These are phyloP conservation scores for Cantharis rustica DNA, from an alignment of 2,888 invertebrate species.

Conservation along the genomic window DNA sequence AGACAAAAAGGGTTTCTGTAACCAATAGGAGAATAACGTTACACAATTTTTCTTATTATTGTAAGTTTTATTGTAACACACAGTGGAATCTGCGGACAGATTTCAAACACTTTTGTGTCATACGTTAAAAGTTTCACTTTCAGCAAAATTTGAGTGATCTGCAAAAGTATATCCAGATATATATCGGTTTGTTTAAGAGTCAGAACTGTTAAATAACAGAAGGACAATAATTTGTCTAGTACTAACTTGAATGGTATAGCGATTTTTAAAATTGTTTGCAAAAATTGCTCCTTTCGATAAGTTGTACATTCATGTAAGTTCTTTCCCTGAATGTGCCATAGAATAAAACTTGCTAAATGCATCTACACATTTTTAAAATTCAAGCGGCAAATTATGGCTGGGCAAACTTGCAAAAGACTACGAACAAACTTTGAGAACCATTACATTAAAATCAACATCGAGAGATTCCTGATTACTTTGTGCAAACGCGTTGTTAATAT, in stretches of 20 bases:
- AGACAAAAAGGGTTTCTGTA: too few relatives aligned
- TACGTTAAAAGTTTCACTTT: neutral
- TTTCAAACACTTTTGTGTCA: neutral
- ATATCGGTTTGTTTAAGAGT: neutral
- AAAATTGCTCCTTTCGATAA: neutral
- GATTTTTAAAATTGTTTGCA: neutral
- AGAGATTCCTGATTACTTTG: neutral
- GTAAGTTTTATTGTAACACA: neutral
- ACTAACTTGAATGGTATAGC: neutral
- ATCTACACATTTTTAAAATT: neutral
- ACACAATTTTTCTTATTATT: neutral
- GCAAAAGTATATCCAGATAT: neutral
- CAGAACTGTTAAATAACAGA: neutral
- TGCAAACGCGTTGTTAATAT: neutral
- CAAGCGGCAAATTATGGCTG: neutral
- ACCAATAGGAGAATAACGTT: too few relatives aligned
- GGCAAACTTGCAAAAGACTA: neutral
- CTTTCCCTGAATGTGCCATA: neutral
- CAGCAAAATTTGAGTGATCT: neutral
- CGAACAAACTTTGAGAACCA: neutral
- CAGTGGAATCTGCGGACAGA: neutral
- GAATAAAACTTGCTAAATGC: neutral
- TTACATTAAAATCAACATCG: neutral
- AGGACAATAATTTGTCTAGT: neutral
- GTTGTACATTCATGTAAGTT: neutral